phyloP scores from a whole-genome alignment of 2,113 vertebrate genomes.

The Apodemus sylvaticus region DNA sequence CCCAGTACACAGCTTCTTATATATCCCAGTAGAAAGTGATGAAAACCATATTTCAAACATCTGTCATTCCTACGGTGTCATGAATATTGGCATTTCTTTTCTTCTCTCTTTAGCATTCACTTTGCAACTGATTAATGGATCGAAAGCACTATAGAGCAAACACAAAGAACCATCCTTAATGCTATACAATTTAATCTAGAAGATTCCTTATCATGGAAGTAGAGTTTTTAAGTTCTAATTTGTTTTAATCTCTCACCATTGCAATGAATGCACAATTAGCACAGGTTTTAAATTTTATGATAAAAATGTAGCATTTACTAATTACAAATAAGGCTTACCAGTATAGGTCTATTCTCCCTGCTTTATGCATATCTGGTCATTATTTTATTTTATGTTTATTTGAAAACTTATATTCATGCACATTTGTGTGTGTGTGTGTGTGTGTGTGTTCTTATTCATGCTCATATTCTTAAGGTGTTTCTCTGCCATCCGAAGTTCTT shows the following conservation, averaged over 20 bases:
- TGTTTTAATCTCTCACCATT: not conserved
- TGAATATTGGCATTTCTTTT: constrained; percentile 46
- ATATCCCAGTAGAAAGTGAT: not conserved
- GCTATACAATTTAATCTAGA: not conserved
- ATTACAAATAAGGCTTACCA: constrained; percentile 49
- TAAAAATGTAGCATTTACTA: not conserved
- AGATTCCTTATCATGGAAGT: not conserved
- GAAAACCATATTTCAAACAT: not conserved
- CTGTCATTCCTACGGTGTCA: constrained; percentile 7
- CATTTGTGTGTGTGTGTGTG: not conserved
- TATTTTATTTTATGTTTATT: not conserved
- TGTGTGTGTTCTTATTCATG: not conserved
- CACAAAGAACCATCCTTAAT: not conserved
- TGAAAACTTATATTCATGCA: not conserved
- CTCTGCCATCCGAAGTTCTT: too few relatives aligned
- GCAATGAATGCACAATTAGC: not conserved
- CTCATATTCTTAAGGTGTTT: too few relatives aligned
- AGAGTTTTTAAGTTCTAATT: not conserved
- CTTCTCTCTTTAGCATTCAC: not conserved
- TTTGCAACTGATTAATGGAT: not conserved
- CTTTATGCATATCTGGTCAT: not conserved
- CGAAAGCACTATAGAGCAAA: not conserved
- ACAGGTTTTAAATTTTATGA: constrained; percentile 41
- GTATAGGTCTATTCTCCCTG: not conserved
- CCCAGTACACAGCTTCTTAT: not conserved